Percentiles rank a stretch among this genome's conserved stretches.
Evolutionary conservation across 2,888 invertebrate species (phyloP).

Genomic region (Tolmerus cingulatus): DNA sequence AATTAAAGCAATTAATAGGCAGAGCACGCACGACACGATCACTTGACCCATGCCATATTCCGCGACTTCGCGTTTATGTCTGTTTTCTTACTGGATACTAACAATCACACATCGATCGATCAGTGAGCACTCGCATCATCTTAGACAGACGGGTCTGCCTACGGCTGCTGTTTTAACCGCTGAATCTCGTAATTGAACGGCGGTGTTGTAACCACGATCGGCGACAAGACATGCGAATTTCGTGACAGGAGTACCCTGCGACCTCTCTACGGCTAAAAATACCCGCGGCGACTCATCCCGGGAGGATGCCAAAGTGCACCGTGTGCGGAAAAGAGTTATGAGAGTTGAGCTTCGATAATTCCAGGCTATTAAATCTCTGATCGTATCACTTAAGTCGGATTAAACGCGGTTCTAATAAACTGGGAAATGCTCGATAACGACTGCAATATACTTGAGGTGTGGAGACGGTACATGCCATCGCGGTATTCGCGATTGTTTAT

Average conservation of each 20-base stretch:
- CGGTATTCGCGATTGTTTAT: not conserved
- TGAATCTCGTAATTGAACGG: conserved; percentile 9
- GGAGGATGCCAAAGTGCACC: not conserved
- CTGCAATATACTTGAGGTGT: not conserved
- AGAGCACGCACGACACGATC: not conserved
- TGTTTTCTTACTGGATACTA: not conserved
- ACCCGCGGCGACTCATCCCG: not conserved
- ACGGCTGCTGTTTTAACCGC: conserved; percentile 9
- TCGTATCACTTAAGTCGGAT: not conserved
- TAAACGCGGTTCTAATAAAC: not conserved
- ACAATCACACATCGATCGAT: not conserved
- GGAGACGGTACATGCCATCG: not conserved
- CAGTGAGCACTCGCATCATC: not conserved
- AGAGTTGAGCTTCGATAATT: not conserved
- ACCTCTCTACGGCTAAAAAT: not conserved
- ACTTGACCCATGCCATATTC: not conserved
- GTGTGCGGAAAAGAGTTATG: not conserved
- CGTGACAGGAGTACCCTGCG: conserved; percentile 3
- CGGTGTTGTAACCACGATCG: not conserved
- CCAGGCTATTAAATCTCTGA: not conserved
- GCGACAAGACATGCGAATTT: not conserved
- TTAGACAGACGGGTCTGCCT: not conserved
- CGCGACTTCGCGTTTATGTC: not conserved
- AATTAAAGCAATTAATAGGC: not conserved
- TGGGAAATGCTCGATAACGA: not conserved